Evolutionary conservation across 2,888 invertebrate species (phyloP).

Genomic region (Lagria hirta): DNA sequence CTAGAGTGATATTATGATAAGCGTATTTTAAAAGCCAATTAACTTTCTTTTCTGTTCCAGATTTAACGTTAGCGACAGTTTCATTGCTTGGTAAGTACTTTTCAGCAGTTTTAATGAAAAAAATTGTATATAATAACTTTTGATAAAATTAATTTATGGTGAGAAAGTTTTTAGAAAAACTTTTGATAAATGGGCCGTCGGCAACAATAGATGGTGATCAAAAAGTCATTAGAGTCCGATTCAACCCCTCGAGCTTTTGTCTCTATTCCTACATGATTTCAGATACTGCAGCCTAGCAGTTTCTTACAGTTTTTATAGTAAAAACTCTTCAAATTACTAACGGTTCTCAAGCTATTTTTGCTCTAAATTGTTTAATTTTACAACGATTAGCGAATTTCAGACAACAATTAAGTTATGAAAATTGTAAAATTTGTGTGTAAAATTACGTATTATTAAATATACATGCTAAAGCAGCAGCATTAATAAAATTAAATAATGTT

Average conservation of each 20-base stretch:
- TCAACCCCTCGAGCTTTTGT: slow-evolving; percentile 37
- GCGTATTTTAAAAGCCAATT: too few relatives aligned
- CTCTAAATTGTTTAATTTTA: too few relatives aligned
- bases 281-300: slow-evolving; percentile 17
- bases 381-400: too few relatives aligned
- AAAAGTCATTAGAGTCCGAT: slow-evolving; percentile 45
- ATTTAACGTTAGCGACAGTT: not conserved
- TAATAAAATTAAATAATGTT: too few relatives aligned
- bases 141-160: slow-evolving; percentile 22
- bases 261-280: slow-evolving; percentile 32
- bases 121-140: slow-evolving; percentile 18
- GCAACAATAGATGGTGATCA: slow-evolving; percentile 46
- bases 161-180: slow-evolving; percentile 30
- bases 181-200: slow-evolving; percentile 45
- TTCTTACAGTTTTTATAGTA: slow-evolving; percentile 18
- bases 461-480: too few relatives aligned
- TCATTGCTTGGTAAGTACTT: slow-evolving; percentile 14
- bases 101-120: slow-evolving; percentile 14
- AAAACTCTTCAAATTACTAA: not conserved
- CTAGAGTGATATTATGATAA: too few relatives aligned
- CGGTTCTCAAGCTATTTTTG: too few relatives aligned
- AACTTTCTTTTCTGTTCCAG: slow-evolving; percentile 20
- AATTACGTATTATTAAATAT: too few relatives aligned
- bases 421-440: too few relatives aligned
- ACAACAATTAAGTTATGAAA: too few relatives aligned